Conservation (phyloP, 2,113 vertebrate species). For the Salvelinus fontinalis region DNA sequence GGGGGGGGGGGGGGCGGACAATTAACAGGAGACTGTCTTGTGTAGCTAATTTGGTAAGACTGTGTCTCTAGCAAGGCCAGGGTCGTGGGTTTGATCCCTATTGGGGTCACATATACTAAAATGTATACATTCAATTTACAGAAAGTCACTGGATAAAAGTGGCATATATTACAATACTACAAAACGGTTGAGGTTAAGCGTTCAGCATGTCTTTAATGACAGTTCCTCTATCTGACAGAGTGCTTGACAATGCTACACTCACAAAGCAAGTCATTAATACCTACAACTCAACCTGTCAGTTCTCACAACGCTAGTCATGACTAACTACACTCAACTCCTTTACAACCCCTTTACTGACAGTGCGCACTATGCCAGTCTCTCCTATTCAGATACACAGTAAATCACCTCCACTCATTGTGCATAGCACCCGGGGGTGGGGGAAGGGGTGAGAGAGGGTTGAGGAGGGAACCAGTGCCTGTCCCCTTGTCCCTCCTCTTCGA, state of each 20-base stretch:
- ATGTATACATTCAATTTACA: too few relatives aligned
- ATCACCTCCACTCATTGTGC: background rate
- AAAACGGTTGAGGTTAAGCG: background rate
- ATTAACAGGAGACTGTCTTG: background rate
- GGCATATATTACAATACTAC: too few relatives aligned
- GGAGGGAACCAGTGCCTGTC: background rate
- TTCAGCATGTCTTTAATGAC: background rate
- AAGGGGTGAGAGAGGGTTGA: background rate
- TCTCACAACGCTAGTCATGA: too few relatives aligned
- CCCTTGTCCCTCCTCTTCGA: background rate
- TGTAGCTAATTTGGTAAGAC: too few relatives aligned
- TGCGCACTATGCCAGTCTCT: background rate
- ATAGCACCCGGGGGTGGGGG: background rate
- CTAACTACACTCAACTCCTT: too few relatives aligned
- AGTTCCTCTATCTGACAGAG: background rate
- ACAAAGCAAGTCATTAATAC: background rate
- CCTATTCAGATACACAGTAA: background rate
- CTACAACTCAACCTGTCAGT: background rate
- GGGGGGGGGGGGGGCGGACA: too few relatives aligned
- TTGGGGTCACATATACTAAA: too few relatives aligned
- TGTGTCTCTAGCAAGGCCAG: background rate
- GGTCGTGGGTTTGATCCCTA: too few relatives aligned
- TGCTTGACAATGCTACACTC: background rate
- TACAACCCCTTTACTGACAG: too few relatives aligned
- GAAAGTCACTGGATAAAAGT: too few relatives aligned